Percentiles rank a stretch among this genome's conserved stretches.
These are phyloP conservation scores for Ischnus inquisitorius DNA, from an alignment of 2,888 invertebrate species.

Conservation along the genomic window DNA sequence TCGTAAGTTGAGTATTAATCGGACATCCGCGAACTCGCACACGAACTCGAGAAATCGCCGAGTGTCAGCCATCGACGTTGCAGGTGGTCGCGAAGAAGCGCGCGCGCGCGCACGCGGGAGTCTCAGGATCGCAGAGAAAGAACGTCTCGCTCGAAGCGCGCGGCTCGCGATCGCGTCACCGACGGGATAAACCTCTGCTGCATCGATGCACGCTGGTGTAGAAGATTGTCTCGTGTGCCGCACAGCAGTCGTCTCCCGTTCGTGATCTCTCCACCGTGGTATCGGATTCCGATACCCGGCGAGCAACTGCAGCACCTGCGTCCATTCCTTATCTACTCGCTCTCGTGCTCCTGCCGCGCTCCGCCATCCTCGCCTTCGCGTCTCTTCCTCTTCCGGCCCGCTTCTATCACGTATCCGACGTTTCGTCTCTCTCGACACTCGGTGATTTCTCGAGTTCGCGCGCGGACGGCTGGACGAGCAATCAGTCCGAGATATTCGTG, in stretches of 20 bases:
- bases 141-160: constrained; percentile 39
- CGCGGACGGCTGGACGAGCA: constrained; percentile 4
- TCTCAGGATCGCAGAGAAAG: constrained; percentile 16
- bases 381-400: constrained; percentile 48
- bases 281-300: constrained; percentile 59
- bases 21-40: constrained; percentile 32
- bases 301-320: constrained; percentile 61
- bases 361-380: constrained; percentile 41
- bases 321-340: constrained; percentile 54
- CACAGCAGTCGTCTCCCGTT: constrained; percentile 26
- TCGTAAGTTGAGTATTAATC: not conserved
- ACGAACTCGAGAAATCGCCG: constrained; percentile 56
- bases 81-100: constrained; percentile 57
- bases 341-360: constrained; percentile 41
- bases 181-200: constrained; percentile 58
- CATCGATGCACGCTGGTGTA: constrained; percentile 46
- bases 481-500: constrained; percentile 13
- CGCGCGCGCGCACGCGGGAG: constrained; percentile 24
- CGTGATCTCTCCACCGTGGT: constrained; percentile 35
- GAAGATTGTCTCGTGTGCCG: constrained; percentile 31
- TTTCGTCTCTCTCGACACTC: constrained; percentile 51
- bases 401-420: constrained; percentile 60
- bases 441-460: constrained; percentile 56
- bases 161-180: constrained; percentile 58
- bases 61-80: constrained; percentile 53